A percentile compares a stretch with the other conserved stretches of the same genome.
phyloP scores from a whole-genome alignment of 1,140 invertebrate genomes.

The Trachymyrmex cornetzi region DNA sequence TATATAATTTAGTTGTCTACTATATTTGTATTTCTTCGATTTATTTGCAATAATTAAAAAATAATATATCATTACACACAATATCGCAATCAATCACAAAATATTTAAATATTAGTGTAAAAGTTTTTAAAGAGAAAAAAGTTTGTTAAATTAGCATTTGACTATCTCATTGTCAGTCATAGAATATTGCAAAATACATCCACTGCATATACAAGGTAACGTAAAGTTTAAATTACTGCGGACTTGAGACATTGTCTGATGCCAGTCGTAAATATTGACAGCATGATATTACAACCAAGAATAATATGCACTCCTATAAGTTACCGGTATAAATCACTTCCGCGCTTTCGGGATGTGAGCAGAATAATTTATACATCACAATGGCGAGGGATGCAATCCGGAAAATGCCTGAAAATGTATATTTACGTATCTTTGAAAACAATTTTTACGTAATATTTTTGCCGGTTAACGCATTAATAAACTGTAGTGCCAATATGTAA shows the following conservation, averaged over 20 bases:
- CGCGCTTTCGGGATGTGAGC: conserved; percentile 12
- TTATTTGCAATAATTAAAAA: not conserved
- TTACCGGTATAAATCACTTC: conserved; percentile 26
- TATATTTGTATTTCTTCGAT: not conserved
- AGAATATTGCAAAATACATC: not conserved
- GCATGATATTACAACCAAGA: conserved; percentile 43
- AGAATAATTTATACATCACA: conserved; percentile 38
- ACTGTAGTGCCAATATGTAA: not conserved
- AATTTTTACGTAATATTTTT: not conserved
- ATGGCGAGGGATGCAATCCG: conserved; percentile 13
- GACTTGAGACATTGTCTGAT: conserved; percentile 31
- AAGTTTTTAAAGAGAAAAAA: conserved; percentile 5
- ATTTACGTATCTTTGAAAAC: not conserved
- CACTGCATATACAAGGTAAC: not conserved
- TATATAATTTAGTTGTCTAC: not conserved
- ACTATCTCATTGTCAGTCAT: not conserved
- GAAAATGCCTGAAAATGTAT: conserved; percentile 9
- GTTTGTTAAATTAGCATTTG: not conserved
- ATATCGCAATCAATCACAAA: not conserved
- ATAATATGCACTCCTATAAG: conserved; percentile 27
- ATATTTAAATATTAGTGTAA: not conserved
- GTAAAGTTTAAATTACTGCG: conserved; percentile 29
- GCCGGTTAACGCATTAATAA: conserved; percentile 7
- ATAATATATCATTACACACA: not conserved
- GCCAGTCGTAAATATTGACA: conserved; percentile 48